phyloP scores from a whole-genome alignment of 2,888 invertebrate genomes.

The Tridacna gigas region DNA sequence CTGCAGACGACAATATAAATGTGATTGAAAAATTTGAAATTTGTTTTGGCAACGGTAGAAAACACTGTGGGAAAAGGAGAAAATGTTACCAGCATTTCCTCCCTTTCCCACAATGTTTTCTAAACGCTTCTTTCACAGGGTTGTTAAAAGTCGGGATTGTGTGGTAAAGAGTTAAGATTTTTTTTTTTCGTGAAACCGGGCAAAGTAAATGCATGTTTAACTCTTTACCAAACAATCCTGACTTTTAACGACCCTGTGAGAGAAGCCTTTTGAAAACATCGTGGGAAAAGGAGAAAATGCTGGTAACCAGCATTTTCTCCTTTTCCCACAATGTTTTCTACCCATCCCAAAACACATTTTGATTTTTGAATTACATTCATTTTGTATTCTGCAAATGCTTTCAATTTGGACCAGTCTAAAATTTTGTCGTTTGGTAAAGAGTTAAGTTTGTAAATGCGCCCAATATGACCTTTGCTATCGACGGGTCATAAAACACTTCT shows the following conservation, averaged over 20 bases:
- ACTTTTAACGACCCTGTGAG: no score
- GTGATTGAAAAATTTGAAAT: neutral
- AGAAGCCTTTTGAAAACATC: no score
- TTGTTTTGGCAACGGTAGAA: neutral
- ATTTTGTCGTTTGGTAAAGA: neutral
- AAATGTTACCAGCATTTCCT: neutral
- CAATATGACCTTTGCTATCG: no score
- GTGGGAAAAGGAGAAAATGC: neutral
- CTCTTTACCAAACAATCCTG: no score
- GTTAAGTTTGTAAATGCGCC: no score
- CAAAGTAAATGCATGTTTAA: no score
- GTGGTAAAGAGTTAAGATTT: no score
- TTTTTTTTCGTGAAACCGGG: no score
- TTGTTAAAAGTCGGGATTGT: no score
- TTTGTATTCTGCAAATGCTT: neutral
- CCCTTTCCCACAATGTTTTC: constrained; percentile 1
- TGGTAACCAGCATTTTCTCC: neutral
- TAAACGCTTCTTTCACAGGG: no score
- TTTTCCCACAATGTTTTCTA: constrained; percentile 3
- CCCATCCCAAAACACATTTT: neutral
- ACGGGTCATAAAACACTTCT: no score
- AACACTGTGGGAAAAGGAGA: neutral
- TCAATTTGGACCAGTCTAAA: neutral
- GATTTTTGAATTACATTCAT: neutral
- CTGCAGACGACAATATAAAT: neutral